Percentiles rank a stretch among this genome's conserved stretches.
phyloP scores from a whole-genome alignment of 2,113 vertebrate species.

The Cheirogaleus medius region DNA sequence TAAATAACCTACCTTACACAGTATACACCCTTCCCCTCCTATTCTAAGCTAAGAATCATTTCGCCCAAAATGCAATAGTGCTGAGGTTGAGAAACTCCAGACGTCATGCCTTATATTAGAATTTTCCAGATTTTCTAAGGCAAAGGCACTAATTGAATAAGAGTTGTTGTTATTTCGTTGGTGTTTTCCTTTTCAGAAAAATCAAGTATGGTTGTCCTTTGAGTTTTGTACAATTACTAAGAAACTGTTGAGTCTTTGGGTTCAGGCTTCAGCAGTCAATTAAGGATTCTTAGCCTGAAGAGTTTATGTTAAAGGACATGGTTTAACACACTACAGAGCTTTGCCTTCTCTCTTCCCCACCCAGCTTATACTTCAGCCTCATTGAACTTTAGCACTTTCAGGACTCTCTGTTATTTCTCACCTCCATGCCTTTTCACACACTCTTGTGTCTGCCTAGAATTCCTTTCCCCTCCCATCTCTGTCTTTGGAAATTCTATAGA shows the following conservation, averaged over 20 bases:
- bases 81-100: not conserved
- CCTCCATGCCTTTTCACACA: not conserved
- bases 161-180: not conserved
- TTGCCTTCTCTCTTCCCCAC: not conserved
- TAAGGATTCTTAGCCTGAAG: not conserved
- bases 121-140: not conserved
- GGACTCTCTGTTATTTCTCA: not conserved
- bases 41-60: not conserved
- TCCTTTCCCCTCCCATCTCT: not conserved
- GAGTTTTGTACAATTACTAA: not conserved
- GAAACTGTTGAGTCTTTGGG: not conserved
- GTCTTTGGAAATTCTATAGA: not conserved
- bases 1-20: not conserved
- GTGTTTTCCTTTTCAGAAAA: not conserved
- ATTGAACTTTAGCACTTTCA: not conserved
- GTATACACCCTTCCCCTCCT: not conserved
- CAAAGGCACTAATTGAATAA: not conserved
- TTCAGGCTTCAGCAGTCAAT: not conserved
- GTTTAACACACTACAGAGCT: not conserved
- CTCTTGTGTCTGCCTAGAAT: not conserved
- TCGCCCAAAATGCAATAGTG: not conserved
- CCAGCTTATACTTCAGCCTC: not conserved
- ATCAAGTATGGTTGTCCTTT: not conserved
- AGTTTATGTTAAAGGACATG: not conserved
- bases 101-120: not conserved